These are phyloP conservation scores for Drosophila meridionalis DNA, from an alignment of 2,888 invertebrate species.

Conservation along the genomic window DNA sequence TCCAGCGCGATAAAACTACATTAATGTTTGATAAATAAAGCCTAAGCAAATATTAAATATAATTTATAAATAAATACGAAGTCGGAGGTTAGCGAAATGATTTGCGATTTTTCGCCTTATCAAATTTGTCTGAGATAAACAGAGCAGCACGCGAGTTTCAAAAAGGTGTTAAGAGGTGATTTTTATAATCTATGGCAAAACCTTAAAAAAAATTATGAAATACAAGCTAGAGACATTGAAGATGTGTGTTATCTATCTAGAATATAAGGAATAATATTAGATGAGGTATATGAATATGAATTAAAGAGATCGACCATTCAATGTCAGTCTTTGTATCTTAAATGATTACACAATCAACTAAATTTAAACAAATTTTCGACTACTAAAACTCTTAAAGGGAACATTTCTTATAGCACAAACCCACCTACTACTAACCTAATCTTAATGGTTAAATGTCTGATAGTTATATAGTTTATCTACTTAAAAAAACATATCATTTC, in stretches of 20 bases:
- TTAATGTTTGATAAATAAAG: constrained; percentile 6
- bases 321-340: too few relatives aligned
- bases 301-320: too few relatives aligned
- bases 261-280: too few relatives aligned
- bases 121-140: not conserved
- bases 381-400: not conserved
- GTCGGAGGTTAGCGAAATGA: not conserved
- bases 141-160: constrained; percentile 3
- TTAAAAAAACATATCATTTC: not conserved
- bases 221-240: not conserved
- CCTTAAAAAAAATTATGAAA: not conserved
- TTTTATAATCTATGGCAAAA: not conserved
- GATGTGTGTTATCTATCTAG: not conserved
- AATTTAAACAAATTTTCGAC: too few relatives aligned
- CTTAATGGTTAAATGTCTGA: not conserved
- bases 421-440: not conserved
- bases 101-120: constrained; percentile 1
- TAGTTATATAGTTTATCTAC: not conserved
- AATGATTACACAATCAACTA: too few relatives aligned
- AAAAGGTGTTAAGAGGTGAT: not conserved
- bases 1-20: constrained; percentile 5
- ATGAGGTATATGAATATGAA: not conserved
- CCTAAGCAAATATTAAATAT: not conserved
- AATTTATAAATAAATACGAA: not conserved
- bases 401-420: not conserved